Base-by-base conservation (phyloP, 2,797 vertebrate genomes). In the Crenichthys baileyi region DNA sequence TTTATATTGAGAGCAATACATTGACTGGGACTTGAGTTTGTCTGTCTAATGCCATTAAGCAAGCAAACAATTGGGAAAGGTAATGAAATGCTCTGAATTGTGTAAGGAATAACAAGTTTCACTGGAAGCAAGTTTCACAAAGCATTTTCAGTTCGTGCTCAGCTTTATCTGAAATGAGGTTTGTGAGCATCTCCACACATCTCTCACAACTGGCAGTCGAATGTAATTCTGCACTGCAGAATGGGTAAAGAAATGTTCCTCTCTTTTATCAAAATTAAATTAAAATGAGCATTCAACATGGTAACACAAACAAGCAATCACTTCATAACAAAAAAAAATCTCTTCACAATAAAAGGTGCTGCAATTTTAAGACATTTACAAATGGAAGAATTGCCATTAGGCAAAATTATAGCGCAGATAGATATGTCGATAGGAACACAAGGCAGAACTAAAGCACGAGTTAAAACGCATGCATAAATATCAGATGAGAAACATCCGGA, bases 141-240 rank as follows among this genome's bases (percentile, higher is more conserved):
- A 94, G 90, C 88, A 78, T 87, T 77, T 89, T 89, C 81, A 83
- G 70, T 92, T 77, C 86, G 90, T 76, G 39, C 83, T 84, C 79
- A 84, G 84, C 80, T 78, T 16, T 70, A 79, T 83, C 81, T 84
- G 78, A 88, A 88, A 90, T 71, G 76, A 91, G 82, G 78, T 77
- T 83, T 22, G 65, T 56, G 83, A 87, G 87, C 84, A 81, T 86
- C 87, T 80, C 63, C 85, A 58, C 77, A 72, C 51, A 79, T 86
- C 84, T 87, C 83, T 84, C 84, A 89, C 81, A 61, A 85, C 83
- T 79, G 90, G 85, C 90, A 90, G 89, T 91, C 85, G 86, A 85
- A 90, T 71, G 85, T 78, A 77, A 89, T 92, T 93, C 91, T 90
- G 90, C 87, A 65, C 91, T 81, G 91, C 90, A 92, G 92, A 94